Base-by-base conservation (phyloP, 2,888 invertebrate genomes). In the Epinotia demarniana region DNA sequence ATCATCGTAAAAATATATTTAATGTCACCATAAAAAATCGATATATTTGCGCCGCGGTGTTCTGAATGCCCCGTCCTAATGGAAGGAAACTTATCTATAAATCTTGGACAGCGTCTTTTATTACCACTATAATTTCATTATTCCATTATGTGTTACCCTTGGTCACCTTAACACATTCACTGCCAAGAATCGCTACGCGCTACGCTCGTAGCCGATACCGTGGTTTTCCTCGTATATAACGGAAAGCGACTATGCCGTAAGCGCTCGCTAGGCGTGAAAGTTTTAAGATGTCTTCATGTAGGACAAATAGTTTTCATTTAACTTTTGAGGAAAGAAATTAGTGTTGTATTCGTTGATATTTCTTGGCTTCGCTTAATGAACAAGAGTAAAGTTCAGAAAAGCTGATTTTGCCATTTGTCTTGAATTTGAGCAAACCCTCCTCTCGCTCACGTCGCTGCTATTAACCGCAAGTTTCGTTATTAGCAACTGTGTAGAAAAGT, bases 1-100 rank as follows among this genome's bases (percentile, higher is more conserved):
- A 89, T 91, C 89, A 87, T 90, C 93, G 87, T 93, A 93, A 94
- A 93, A 93, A 92, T 93, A 92, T 92, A 90, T 93, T 92, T 93
- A 92, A 92, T 93, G 92, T 89, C 86, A 84, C 89, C 92, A 88
- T 94, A 93, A 93, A 93, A 86, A 89, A 90, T 88, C 90, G 90
- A 92, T 91, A 91, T 90, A 90, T 89, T 88, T 87, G 83, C 85
- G 83, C 84, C 84, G 84, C 84, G 83, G 83, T 84, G 82, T 81
- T 80, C 86, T 90, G 88, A 91, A 90, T 92, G 89, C 89, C 85
- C 87, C 83, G 88, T 84, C 85, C 83, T 83, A 81, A 86, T 86
- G 77, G 80, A 82, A 83, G 84, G 81, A 83, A 83, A 84, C 81
- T 84, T 87, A 86, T 86, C 87, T 89, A 91, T 92, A 92, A 90